Percentiles rank a stretch among this genome's conserved stretches.
phyloP scores from a whole-genome alignment of 2,113 vertebrate genomes.

The Seriola dumerili region DNA sequence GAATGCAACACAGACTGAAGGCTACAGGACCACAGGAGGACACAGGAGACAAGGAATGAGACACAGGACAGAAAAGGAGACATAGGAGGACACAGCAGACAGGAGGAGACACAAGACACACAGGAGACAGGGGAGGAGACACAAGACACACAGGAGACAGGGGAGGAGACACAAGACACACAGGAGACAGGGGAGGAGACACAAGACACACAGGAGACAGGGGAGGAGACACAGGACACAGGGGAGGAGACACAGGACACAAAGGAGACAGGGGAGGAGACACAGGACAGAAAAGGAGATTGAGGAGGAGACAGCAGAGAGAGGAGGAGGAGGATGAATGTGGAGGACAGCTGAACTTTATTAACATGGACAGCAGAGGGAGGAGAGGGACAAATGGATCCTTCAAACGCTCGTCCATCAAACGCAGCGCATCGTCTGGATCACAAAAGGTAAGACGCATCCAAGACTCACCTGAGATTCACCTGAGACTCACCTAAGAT shows the following conservation, averaged over 20 bases:
- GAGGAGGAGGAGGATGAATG: neutral
- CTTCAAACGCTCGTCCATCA: slow-evolving; percentile 86
- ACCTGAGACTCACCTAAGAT: slow-evolving; percentile 3
- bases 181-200: neutral
- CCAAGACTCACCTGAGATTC: slow-evolving; percentile 6
- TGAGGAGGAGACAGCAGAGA: neutral
- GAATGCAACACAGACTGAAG: slow-evolving; percentile 21
- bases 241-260: neutral
- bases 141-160: no score
- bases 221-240: neutral
- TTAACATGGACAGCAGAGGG: slow-evolving; percentile 72
- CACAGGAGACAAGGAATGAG: no score
- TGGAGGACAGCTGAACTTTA: slow-evolving; percentile 14
- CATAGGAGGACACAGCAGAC: neutral
- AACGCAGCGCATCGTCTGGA: slow-evolving; percentile 79
- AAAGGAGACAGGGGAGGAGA: neutral
- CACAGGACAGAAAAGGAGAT: neutral
- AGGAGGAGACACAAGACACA: neutral
- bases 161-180: neutral
- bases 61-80: neutral
- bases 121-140: neutral
- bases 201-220: neutral
- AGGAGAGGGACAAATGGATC: slow-evolving; percentile 86
- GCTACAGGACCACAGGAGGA: neutral
- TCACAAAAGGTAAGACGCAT: slow-evolving; percentile 93